Evolutionary conservation across 2,797 vertebrate species (phyloP).

Genomic region (Anisognathus igniventris): DNA sequence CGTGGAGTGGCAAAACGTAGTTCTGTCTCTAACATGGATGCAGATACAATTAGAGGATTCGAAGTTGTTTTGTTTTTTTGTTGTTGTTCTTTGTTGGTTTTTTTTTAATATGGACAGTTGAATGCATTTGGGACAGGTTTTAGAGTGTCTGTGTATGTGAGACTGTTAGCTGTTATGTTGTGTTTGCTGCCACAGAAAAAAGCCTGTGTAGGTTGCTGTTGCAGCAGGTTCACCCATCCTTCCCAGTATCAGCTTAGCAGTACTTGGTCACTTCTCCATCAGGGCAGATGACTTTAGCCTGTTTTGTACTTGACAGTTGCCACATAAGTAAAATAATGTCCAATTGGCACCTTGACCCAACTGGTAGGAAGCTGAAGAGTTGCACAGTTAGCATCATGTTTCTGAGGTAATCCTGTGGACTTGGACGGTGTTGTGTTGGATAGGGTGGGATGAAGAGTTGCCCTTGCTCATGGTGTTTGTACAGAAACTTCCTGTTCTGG

Average conservation of each 20-base stretch:
- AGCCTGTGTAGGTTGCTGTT: background rate
- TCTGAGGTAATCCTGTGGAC: background rate
- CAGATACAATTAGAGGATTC: background rate
- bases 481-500: background rate
- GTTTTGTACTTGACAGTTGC: background rate
- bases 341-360: background rate
- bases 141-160: background rate
- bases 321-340: background rate
- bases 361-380: background rate
- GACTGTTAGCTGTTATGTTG: background rate
- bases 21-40: background rate
- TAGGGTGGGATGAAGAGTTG: background rate
- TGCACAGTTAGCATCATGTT: background rate
- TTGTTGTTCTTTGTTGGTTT: too few species aligned
- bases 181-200: background rate
- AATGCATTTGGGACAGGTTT: background rate
- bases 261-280: background rate
- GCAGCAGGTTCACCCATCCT: background rate
- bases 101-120: fast-evolving
- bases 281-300: background rate
- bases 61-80: background rate
- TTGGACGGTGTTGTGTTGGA: background rate
- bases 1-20: fast-evolving
- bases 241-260: background rate
- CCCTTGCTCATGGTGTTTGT: background rate